Evolutionary conservation across 2,888 invertebrate genomes (phyloP).

Genomic region (Latrodectus hesperus): DNA sequence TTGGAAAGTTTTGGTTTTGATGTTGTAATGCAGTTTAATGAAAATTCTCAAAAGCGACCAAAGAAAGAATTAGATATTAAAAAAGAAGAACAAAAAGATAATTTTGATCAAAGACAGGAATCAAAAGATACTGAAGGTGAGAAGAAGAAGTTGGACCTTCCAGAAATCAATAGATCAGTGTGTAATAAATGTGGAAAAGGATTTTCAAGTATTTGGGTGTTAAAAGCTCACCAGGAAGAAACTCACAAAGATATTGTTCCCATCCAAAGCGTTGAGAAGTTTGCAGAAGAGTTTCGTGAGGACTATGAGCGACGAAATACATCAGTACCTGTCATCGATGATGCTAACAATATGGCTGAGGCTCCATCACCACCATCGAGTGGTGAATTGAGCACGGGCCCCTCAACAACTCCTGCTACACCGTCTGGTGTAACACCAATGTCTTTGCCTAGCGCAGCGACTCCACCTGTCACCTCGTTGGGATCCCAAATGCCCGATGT

Average conservation of each 20-base stretch:
- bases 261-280: slow-evolving; percentile 90
- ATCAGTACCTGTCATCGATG: slow-evolving; percentile 47
- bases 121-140: slow-evolving; percentile 20
- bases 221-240: slow-evolving; percentile 97
- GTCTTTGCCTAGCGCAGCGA: slow-evolving; percentile 38
- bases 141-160: slow-evolving; percentile 75
- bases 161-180: slow-evolving; percentile 86
- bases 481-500: slow-evolving; percentile 76
- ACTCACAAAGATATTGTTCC: slow-evolving; percentile 94
- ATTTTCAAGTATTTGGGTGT: slow-evolving; percentile 95
- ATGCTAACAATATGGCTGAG: slow-evolving; percentile 46
- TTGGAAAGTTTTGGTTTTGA: slow-evolving; percentile 96
- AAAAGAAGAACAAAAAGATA: slow-evolving; percentile 41
- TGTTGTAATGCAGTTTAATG: slow-evolving; percentile 97
- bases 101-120: slow-evolving; percentile 25
- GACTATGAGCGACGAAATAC: slow-evolving; percentile 83
- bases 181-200: slow-evolving; percentile 94
- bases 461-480: slow-evolving; percentile 58
- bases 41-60: slow-evolving; percentile 80
- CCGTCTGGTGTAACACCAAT: slow-evolving; percentile 58
- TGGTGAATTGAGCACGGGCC: slow-evolving; percentile 52
- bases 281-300: slow-evolving; percentile 91
- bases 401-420: slow-evolving; percentile 62
- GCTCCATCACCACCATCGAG: slow-evolving; percentile 66
- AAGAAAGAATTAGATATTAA: slow-evolving; percentile 70